phyloP scores from a whole-genome alignment of 2,888 invertebrate species.

The Perithous albicinctus region DNA sequence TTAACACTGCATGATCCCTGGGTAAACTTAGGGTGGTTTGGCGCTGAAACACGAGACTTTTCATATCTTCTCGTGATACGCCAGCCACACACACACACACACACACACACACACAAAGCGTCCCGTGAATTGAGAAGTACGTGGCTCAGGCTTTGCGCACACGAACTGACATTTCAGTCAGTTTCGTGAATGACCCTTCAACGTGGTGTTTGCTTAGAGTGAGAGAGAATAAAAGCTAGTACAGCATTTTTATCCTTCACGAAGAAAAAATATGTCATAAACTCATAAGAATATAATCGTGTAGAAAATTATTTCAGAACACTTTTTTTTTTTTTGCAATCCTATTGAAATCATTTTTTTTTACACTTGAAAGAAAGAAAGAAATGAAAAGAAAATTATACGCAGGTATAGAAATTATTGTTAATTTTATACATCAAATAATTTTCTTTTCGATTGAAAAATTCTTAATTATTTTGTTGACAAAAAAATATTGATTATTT shows the following conservation, averaged over 20 bases:
- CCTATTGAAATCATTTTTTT: too few relatives aligned
- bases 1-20: constrained; percentile 84
- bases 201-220: constrained; percentile 55
- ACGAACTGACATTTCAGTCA: constrained; percentile 60
- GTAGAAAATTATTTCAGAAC: not conserved
- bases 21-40: constrained; percentile 79
- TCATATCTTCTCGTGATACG: constrained; percentile 70
- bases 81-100: constrained; percentile 39
- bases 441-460: too few relatives aligned
- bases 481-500: too few relatives aligned
- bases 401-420: too few relatives aligned
- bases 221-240: constrained; percentile 13
- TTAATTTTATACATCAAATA: too few relatives aligned
- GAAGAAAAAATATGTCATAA: constrained; percentile 15
- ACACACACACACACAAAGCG: constrained; percentile 37
- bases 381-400: too few relatives aligned
- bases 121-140: constrained; percentile 54
- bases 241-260: constrained; percentile 3
- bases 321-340: not conserved
- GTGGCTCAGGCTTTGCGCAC: constrained; percentile 54
- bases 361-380: too few relatives aligned
- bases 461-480: too few relatives aligned
- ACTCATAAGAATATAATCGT: not conserved
- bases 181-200: constrained; percentile 61
- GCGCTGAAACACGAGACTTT: constrained; percentile 73